Evolutionary conservation across 2,113 vertebrate species (phyloP).

Genomic region (Dicerorhinus sumatrensis): DNA sequence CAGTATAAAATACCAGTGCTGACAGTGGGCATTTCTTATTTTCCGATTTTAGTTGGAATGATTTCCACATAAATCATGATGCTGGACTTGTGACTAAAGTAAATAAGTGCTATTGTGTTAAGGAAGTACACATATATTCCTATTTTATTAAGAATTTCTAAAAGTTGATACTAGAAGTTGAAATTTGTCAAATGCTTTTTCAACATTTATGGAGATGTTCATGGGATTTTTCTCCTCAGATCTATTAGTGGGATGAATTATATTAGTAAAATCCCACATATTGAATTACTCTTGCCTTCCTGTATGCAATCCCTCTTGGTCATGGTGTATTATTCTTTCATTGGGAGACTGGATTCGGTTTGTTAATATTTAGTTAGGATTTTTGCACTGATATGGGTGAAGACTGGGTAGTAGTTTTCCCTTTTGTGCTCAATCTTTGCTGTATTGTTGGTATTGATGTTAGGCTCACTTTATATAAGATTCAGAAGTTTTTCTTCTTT

Average conservation of each 20-base stretch:
- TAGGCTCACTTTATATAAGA: background rate
- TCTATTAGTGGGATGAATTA: background rate
- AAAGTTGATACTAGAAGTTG: conserved; percentile 1
- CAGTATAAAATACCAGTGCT: background rate
- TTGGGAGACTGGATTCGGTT: background rate
- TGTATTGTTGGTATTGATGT: background rate
- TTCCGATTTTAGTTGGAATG: background rate
- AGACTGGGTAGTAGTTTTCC: background rate
- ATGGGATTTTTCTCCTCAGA: background rate
- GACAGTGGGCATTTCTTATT: background rate
- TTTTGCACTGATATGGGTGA: background rate
- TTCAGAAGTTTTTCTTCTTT: background rate
- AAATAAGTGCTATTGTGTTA: background rate
- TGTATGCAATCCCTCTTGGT: background rate
- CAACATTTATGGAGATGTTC: background rate
- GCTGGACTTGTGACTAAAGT: background rate
- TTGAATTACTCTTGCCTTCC: background rate
- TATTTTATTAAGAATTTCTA: background rate
- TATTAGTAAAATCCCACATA: background rate
- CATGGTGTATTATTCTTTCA: background rate
- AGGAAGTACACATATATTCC: background rate
- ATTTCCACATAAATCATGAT: background rate
- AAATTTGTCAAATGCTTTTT: background rate
- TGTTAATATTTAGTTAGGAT: background rate
- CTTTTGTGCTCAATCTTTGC: background rate